Evolutionary conservation across 2,888 invertebrate genomes (phyloP), one percentile per base, ranked within the genome.

Genomic region (Tuta absoluta): DNA sequence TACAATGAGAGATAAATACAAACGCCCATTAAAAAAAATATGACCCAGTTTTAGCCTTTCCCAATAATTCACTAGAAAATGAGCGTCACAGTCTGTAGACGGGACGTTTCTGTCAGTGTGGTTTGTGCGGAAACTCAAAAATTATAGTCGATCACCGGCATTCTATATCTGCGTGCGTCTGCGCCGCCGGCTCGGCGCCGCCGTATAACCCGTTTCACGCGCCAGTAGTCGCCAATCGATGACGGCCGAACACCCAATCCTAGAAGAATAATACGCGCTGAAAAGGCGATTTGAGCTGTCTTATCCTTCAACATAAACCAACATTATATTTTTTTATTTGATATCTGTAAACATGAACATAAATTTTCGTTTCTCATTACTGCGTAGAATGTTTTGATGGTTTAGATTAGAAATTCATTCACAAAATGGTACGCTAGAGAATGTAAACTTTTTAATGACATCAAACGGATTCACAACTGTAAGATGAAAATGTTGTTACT

Each of bases 61-160:
- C 64, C 64, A 65, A 64, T 51, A 56, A 49, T 65, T 66, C 53
- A 57, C 58, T 33, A 48, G 45, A 63, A 58, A 58, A 63, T 61
- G 58, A 67, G 61, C 72, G 74, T 75, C 77, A 56, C 58, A 59
- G 49, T 28, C 45, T 11, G 33, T 38, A 53, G 45, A 65, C 38
- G 75, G 74, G 79, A 78, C 78, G 83, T 84, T 84, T 82, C 81
- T 79, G 80, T 81, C 81, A 84, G 84, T 86, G 87, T 86, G 82
- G 81, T 80, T 78, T 82, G 80, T 77, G 72, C 72, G 74, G 64
- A 80, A 86, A 83, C 84, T 87, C 91, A 91, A 91, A 91, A 91
- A 91, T 91, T 91, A 91, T 91, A 91, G 91, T 76, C 90, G 90
- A 91, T 91, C 91, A 88, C 90, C 86, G 85, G 80, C 86, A 82